Base-by-base conservation (phyloP, 2,888 invertebrate species). In the Disparrhopalites patrizii region DNA sequence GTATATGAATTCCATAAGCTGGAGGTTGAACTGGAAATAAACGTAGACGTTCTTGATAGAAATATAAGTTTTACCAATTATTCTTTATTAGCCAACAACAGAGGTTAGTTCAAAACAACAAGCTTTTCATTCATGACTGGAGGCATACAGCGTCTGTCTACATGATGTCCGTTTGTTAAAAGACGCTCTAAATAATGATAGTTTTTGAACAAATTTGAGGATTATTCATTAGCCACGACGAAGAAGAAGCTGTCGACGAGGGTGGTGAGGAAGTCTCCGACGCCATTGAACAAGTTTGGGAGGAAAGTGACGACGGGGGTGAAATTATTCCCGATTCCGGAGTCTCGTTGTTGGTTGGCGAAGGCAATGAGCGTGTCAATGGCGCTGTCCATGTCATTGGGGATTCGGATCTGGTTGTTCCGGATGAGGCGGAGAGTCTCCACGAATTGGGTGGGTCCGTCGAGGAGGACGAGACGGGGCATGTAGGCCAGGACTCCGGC, bases 371-470 rank as follows among this genome's bases (percentile, higher is more conserved):
- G 68, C 15, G 70, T 73, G 68, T 74, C 74, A 43, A 74, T 74
- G 36, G 74, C 66, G 50, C 69, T 68, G 62, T 68, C 67, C 33
- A 74, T 28, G 63, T 74, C 74, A 40, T 66, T 73, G 28, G 73
- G 73, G 30, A 73, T 28, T n/a, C 70, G 69, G 61, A 73, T 67
- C 25, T 72, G 71, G 68, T 74, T 73, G 66, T 68, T 68, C n/a
- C 74, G 68, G 70, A 74, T 68, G n/a, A 74, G 66, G 8, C 72
- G 61, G 8, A 74, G 65, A 23, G 71, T 71, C 57, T 74, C 73
- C 33, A 74, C 69, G 66, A 74, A 74, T 55, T 74, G 72, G n/a
- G 71, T 73, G 18, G 74, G 74, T 56, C 72, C 74, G 55, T 74
- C 74, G 50, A 74, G 51, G 64, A 74, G 72, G 62, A 74, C 69